A percentile compares a stretch with the other conserved stretches of the same genome.
Conservation (phyloP, 2,888 invertebrate species). For the Ephialtes manifestator region DNA sequence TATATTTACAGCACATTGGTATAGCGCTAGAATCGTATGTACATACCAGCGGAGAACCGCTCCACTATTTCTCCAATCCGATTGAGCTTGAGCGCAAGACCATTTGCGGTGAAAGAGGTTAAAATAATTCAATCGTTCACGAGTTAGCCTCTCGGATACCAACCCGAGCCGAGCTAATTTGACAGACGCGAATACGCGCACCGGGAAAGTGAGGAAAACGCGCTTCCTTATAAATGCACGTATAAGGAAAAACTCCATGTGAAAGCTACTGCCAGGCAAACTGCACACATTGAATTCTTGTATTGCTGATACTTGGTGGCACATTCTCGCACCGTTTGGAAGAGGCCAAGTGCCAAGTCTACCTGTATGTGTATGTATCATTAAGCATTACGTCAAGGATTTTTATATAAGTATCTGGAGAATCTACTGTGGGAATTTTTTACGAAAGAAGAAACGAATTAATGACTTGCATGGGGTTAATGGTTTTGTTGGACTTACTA, state of each 20-base stretch:
- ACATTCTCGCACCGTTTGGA: constrained; percentile 10
- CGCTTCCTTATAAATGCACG: constrained; percentile 63
- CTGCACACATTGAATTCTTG: not conserved
- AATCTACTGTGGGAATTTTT: constrained; percentile 19
- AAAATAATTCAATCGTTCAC: constrained; percentile 68
- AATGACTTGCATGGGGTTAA: not conserved
- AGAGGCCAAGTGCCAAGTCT: not conserved
- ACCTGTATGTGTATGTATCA: not conserved
- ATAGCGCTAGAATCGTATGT: constrained; percentile 5
- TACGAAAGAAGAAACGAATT: not conserved
- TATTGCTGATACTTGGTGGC: not conserved
- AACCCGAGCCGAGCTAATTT: constrained; percentile 61
- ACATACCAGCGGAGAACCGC: constrained; percentile 13
- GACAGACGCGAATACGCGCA: constrained; percentile 65
- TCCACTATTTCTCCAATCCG: constrained; percentile 42
- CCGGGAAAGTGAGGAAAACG: constrained; percentile 69
- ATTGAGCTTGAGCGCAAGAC: constrained; percentile 55
- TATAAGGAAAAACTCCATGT: constrained; percentile 55
- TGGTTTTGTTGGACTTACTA: not conserved
- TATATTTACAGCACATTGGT: not conserved
- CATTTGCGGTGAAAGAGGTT: constrained; percentile 66
- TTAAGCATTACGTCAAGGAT: not conserved
- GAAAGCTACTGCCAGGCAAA: constrained; percentile 38
- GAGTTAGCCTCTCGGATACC: constrained; percentile 1
- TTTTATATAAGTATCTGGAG: not conserved